These are phyloP conservation scores for Leucoraja erinaceus DNA, from an alignment of 2,113 vertebrate species.

Conservation along the genomic window DNA sequence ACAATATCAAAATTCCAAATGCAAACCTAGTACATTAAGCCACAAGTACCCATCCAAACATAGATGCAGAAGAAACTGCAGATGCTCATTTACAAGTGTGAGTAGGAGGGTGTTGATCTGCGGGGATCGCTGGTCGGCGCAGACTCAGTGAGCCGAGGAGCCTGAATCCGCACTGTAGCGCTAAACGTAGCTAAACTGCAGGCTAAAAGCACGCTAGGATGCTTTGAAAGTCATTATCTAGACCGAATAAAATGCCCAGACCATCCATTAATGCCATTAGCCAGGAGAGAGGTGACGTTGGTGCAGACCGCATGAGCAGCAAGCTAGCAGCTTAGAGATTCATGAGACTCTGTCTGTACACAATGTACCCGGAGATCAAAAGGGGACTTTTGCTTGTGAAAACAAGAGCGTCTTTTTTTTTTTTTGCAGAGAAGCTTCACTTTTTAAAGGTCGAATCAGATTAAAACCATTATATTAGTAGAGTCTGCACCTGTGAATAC, in stretches of 20 bases:
- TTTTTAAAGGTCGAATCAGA: background rate
- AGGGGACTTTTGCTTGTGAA: background rate
- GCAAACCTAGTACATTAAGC: background rate
- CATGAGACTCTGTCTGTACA: background rate
- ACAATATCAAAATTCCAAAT: background rate
- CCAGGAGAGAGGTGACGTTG: background rate
- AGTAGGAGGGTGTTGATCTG: too few relatives aligned
- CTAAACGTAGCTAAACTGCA: background rate
- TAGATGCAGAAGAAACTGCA: too few relatives aligned
- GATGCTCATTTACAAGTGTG: too few relatives aligned
- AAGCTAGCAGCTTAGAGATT: background rate
- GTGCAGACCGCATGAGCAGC: background rate
- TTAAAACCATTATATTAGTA: constrained; percentile 1
- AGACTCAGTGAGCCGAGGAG: too few relatives aligned
- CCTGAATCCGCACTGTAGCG: too few relatives aligned
- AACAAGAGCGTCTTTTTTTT: background rate
- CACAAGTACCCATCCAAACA: background rate
- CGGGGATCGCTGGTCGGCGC: too few relatives aligned
- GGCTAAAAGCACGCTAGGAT: background rate
- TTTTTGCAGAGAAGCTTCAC: background rate
- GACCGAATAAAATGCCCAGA: background rate
- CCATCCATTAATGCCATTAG: background rate
- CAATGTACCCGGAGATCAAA: background rate
- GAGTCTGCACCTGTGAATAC: background rate
- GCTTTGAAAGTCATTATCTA: constrained; percentile 7